Conservation (phyloP, 2,797 vertebrate genomes). For the Anableps anableps region DNA sequence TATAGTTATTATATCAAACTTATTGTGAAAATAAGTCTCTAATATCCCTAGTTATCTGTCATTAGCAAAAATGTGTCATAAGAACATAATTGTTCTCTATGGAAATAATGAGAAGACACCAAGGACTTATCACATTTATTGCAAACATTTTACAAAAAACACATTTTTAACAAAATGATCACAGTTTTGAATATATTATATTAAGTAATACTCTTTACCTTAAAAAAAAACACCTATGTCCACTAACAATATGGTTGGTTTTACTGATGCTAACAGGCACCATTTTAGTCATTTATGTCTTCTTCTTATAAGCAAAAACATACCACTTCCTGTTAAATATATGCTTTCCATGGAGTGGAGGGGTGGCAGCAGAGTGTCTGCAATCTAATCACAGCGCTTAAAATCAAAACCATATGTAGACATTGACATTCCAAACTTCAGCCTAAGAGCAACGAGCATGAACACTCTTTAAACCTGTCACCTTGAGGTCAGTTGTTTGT, state of each 20-base stretch:
- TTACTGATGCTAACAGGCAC: slow-evolving; percentile 52
- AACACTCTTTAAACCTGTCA: slow-evolving; percentile 68
- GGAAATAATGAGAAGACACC: slow-evolving; percentile 65
- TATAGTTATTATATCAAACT: too few relatives aligned
- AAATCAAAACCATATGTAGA: slow-evolving; percentile 80
- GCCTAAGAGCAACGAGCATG: slow-evolving; percentile 54
- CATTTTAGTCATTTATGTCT: slow-evolving; percentile 66
- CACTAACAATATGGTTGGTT: slow-evolving; percentile 51
- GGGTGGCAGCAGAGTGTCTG: slow-evolving; percentile 44
- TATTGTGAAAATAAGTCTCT: not conserved
- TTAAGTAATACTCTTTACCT: slow-evolving; percentile 57
- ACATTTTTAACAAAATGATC: slow-evolving; percentile 17
- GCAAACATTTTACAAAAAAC: slow-evolving; percentile 52
- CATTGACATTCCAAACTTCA: slow-evolving; percentile 63
- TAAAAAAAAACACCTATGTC: slow-evolving; percentile 43
- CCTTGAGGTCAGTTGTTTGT: slow-evolving; percentile 63
- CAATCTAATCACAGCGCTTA: slow-evolving; percentile 60
- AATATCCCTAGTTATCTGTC: not conserved
- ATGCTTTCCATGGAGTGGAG: slow-evolving; percentile 61
- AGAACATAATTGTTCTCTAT: slow-evolving; percentile 24
- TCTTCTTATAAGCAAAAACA: slow-evolving; percentile 75
- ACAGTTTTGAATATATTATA: slow-evolving; percentile 38
- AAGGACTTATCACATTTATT: slow-evolving; percentile 74
- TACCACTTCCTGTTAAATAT: slow-evolving; percentile 61
- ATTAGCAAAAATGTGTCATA: not conserved